These are phyloP conservation scores for Gallinago solitaria DNA, from an alignment of 2,797 vertebrate species.

Conservation along the genomic window DNA sequence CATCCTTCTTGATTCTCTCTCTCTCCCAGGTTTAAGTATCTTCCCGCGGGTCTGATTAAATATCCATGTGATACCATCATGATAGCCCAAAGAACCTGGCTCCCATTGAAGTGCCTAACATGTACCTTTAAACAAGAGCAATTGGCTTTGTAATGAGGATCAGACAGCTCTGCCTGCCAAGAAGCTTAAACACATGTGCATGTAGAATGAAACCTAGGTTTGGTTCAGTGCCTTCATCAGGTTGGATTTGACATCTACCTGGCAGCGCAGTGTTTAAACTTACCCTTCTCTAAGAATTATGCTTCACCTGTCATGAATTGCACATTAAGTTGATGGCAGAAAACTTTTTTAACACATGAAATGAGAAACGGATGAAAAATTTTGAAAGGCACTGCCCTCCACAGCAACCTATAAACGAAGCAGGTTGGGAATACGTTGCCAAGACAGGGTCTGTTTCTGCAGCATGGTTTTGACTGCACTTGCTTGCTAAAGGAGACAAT, in stretches of 20 bases:
- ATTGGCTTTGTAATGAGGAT: neutral
- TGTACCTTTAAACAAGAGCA: neutral
- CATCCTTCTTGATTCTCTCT: neutral
- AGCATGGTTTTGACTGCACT: neutral
- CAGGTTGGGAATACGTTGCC: neutral
- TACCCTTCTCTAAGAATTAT: neutral
- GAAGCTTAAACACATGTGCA: neutral
- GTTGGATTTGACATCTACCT: neutral
- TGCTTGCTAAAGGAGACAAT: neutral
- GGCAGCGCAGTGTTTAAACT: neutral
- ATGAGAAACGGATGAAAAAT: neutral
- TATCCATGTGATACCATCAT: neutral
- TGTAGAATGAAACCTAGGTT: neutral
- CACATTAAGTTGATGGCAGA: neutral
- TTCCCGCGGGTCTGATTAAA: neutral
- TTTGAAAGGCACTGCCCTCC: neutral
- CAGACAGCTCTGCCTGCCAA: neutral
- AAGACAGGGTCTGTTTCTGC: neutral
- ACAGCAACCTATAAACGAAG: rapidly evolving
- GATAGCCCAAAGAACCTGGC: neutral
- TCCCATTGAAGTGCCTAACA: neutral
- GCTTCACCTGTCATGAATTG: neutral
- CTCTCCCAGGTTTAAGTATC: neutral
- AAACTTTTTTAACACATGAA: neutral
- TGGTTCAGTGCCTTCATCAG: neutral